These are phyloP conservation scores for Thinocorus orbignyianus DNA, from an alignment of 2,113 vertebrate species.

Conservation along the genomic window DNA sequence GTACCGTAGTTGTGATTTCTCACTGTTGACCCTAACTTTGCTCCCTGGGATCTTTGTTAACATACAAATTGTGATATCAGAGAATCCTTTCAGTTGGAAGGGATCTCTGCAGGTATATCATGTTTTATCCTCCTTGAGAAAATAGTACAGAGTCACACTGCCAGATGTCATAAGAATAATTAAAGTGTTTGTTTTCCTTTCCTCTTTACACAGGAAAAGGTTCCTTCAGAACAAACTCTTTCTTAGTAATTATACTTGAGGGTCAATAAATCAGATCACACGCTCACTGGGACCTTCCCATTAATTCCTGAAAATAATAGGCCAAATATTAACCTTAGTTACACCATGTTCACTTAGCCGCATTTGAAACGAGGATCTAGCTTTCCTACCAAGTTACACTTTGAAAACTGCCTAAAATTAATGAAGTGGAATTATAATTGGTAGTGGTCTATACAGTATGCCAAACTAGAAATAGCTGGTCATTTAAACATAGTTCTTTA, in stretches of 20 bases:
- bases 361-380: background rate
- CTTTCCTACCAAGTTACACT: background rate
- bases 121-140: background rate
- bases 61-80: background rate
- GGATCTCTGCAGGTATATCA: background rate
- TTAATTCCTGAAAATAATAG: background rate
- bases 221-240: background rate
- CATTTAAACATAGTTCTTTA: background rate
- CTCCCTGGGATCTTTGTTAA: background rate
- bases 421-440: background rate
- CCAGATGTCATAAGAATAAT: conserved; percentile 3
- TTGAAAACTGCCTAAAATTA: background rate
- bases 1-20: background rate
- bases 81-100: background rate
- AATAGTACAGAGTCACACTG: background rate
- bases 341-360: background rate
- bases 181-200: background rate
- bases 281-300: background rate
- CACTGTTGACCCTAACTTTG: background rate
- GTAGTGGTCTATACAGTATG: background rate
- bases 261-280: background rate
- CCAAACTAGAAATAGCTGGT: background rate
- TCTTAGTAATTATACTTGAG: background rate
- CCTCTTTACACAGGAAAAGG: background rate
- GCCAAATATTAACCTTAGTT: background rate